Conservation (phyloP, 2,888 invertebrate species). For the Neria commutata region DNA sequence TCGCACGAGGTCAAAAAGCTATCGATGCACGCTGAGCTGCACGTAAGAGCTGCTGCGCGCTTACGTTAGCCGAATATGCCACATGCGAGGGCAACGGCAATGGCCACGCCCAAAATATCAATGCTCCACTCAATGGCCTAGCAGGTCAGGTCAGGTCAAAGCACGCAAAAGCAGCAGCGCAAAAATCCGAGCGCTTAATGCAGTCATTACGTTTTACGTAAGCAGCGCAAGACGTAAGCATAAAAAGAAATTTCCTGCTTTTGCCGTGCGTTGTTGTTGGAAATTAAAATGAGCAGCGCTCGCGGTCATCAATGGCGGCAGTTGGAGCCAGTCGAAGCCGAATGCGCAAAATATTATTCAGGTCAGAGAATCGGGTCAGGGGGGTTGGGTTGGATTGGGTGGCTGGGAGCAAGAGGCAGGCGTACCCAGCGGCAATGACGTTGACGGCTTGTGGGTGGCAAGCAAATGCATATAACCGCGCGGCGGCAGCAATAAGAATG, state of each 20-base stretch:
- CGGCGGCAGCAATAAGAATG: constrained; percentile 4
- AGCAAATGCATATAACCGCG: not conserved
- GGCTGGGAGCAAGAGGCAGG: not conserved
- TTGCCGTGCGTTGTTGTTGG: not conserved
- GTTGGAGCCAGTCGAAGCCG: not conserved
- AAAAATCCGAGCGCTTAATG: not conserved
- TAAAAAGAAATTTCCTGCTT: no score
- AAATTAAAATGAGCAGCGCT: not conserved
- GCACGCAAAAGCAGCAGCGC: no score
- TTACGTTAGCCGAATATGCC: not conserved
- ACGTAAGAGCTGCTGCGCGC: no score
- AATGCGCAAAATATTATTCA: not conserved
- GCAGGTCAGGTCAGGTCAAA: no score
- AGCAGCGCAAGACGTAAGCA: not conserved
- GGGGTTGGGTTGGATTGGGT: not conserved
- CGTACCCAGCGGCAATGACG: not conserved
- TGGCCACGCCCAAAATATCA: not conserved
- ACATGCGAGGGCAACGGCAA: not conserved
- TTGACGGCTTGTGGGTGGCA: not conserved
- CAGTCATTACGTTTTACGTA: not conserved
- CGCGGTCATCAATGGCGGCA: not conserved
- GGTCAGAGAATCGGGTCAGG: constrained; percentile 17
- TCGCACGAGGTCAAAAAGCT: no score
- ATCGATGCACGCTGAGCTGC: no score
- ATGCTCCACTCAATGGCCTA: not conserved